These are phyloP conservation scores for Athripsodes cinereus DNA, from an alignment of 2,888 invertebrate genomes.

Conservation along the genomic window DNA sequence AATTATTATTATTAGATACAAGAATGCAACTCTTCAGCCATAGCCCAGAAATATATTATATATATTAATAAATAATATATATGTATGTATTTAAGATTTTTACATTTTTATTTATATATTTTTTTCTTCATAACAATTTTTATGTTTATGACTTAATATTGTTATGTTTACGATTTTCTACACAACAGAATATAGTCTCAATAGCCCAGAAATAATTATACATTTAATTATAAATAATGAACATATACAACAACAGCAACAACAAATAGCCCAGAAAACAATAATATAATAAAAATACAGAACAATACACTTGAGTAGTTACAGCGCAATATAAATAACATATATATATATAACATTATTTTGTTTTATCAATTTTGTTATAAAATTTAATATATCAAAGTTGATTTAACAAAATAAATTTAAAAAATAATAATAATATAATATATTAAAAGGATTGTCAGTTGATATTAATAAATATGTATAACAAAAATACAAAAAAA, in stretches of 20 bases:
- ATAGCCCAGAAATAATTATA: constrained; percentile 23
- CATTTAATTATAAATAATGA: no score
- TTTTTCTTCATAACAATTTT: not conserved
- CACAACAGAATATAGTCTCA: constrained; percentile 18
- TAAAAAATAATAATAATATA: not conserved
- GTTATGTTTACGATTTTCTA: not conserved
- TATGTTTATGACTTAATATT: not conserved
- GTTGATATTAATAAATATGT: constrained; percentile 15
- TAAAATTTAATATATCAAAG: not conserved
- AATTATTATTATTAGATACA: constrained; percentile 2
- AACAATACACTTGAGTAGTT: constrained; percentile 17
- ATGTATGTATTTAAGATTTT: constrained; percentile 16
- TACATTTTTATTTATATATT: not conserved
- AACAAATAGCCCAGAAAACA: constrained; percentile 23
- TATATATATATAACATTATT: not conserved
- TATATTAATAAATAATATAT: not conserved
- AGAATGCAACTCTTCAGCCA: constrained; percentile 13
- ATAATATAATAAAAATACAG: constrained; percentile 8
- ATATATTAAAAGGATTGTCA: constrained; percentile 23
- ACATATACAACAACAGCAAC: not conserved
- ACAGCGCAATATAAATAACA: constrained; percentile 7
- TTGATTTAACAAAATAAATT: not conserved
- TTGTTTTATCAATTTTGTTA: constrained; percentile 7
- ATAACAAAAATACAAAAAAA: constrained; percentile 7
- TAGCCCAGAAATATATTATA: constrained; percentile 23